Conservation (phyloP, 2,888 invertebrate species). For the Cryptus armator region DNA sequence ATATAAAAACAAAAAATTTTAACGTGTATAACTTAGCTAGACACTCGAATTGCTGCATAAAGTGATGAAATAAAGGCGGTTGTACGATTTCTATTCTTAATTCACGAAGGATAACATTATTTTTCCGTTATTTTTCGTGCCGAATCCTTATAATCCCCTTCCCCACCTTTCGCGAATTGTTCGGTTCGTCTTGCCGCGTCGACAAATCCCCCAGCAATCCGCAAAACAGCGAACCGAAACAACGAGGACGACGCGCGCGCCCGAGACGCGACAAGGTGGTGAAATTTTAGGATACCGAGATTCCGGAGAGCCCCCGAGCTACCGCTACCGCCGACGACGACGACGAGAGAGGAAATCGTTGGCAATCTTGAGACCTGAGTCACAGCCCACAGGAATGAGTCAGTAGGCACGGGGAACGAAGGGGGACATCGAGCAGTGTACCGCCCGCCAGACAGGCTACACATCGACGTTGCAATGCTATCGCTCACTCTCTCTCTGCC, state of each 20-base stretch:
- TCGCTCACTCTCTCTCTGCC: slow-evolving; percentile 66
- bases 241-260: no score
- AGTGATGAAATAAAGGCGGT: slow-evolving; percentile 59
- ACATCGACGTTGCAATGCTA: slow-evolving; percentile 74
- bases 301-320: slow-evolving; percentile 11
- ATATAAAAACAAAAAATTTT: slow-evolving; percentile 23
- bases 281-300: slow-evolving; percentile 37
- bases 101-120: background rate
- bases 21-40: slow-evolving; percentile 51
- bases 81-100: slow-evolving; percentile 67
- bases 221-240: no score
- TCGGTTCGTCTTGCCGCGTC: background rate
- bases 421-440: slow-evolving; percentile 44
- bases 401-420: slow-evolving; percentile 71
- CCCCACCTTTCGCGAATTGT: background rate
- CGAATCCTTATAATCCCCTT: background rate
- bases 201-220: background rate
- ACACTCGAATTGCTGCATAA: slow-evolving; percentile 48
- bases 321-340: background rate
- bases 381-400: slow-evolving; percentile 79
- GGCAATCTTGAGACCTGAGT: slow-evolving; percentile 81
- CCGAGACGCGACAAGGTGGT: background rate
- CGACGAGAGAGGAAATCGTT: slow-evolving; percentile 77
- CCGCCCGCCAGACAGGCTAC: slow-evolving; percentile 64
- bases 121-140: background rate